phyloP scores from a whole-genome alignment of 2,888 invertebrate species.

The Spicauda simplicius region DNA sequence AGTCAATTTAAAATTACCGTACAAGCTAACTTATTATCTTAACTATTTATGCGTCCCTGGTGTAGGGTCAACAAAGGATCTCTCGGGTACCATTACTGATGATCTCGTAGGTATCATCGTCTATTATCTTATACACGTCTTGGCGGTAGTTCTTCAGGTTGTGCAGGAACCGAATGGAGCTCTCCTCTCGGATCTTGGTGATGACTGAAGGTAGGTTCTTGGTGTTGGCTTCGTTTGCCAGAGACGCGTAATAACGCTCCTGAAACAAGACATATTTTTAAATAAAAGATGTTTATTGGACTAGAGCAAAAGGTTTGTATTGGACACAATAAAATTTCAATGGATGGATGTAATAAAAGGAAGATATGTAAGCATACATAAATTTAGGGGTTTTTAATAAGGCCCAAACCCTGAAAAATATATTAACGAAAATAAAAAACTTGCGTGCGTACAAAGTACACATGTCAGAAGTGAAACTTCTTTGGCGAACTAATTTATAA shows the following conservation, averaged over 20 bases:
- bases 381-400: no score
- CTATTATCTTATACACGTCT: constrained; percentile 88
- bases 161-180: constrained; percentile 85
- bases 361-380: no score
- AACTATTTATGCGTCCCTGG: background rate
- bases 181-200: constrained; percentile 88
- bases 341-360: no score
- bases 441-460: no score
- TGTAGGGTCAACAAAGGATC: constrained; percentile 70
- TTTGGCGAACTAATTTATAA: no score
- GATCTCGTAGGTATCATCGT: constrained; percentile 85
- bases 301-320: no score
- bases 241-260: constrained; percentile 88
- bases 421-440: no score
- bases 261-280: constrained; percentile 61
- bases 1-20: background rate
- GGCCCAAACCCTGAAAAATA: no score
- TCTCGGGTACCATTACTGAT: constrained; percentile 75
- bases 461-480: no score
- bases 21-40: background rate
- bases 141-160: constrained; percentile 87
- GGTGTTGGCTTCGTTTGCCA: constrained; percentile 87
- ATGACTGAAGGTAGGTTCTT: constrained; percentile 87
- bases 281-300: background rate
- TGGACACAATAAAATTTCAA: no score